Percentiles rank a stretch among this genome's conserved stretches.
phyloP scores from a whole-genome alignment of 2,888 invertebrate species.

The Acrocyrtus sp. region DNA sequence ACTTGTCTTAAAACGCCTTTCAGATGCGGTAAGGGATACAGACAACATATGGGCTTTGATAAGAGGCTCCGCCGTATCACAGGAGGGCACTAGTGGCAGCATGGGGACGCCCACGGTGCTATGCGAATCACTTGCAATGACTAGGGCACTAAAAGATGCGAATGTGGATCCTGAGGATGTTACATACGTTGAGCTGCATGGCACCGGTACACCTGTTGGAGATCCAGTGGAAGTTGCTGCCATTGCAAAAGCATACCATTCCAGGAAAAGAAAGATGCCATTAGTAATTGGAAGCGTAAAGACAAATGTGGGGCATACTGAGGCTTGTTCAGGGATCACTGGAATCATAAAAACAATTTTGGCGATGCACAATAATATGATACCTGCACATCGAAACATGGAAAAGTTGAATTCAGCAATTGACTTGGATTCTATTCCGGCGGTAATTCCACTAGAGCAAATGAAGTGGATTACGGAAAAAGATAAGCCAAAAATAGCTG shows the following conservation, averaged over 20 bases:
- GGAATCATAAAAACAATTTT: conserved; percentile 49
- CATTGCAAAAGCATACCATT: conserved; percentile 19
- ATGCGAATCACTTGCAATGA: conserved; percentile 30
- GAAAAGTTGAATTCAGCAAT: conserved; percentile 40
- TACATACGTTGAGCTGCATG: conserved; percentile 14
- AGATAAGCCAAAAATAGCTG: conserved; percentile 37
- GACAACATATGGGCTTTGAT: conserved; percentile 31
- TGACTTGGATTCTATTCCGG: conserved; percentile 38
- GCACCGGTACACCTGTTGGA: conserved; percentile 66
- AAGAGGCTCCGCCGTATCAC: conserved; percentile 13
- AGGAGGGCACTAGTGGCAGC: conserved; percentile 29
- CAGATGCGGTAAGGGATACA: conserved; percentile 28
- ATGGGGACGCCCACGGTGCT: conserved; percentile 34
- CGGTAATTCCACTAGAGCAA: conserved; percentile 32
- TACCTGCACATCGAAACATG: conserved; percentile 47
- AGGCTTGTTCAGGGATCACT: conserved; percentile 36
- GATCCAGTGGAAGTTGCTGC: conserved; percentile 41
- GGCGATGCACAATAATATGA: conserved; percentile 27
- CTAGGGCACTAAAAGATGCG: conserved; percentile 15
- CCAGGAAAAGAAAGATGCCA: conserved; percentile 1
- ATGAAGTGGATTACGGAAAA: conserved; percentile 47
- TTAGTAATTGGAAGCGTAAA: conserved; percentile 41
- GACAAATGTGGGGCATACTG: conserved; percentile 50
- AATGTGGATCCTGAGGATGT: conserved; percentile 10
- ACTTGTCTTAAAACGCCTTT: conserved; percentile 22